Base-by-base conservation (phyloP, 2,888 invertebrate genomes). In the Cryptosula pallasiana region DNA sequence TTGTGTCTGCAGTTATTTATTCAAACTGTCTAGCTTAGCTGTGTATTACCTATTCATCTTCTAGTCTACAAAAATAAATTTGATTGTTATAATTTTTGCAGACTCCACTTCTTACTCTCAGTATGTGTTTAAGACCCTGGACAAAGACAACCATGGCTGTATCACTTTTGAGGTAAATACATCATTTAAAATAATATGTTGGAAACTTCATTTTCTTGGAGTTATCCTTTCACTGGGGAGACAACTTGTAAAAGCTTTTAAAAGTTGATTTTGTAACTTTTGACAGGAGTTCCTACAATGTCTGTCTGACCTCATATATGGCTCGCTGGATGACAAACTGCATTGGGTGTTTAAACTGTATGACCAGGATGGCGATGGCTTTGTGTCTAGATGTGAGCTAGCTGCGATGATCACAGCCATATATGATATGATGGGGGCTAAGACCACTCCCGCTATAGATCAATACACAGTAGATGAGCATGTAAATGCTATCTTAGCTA, bases 311-410 rank as follows among this genome's bases (percentile, higher is more conserved):
- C 87, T 97, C 79, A 94, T 94, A 55, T 89, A 96, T 77, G 97
- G 96, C 35, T 92, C 93, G 25, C 86, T 94, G 77, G 94, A 95
- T 83, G 96, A 97, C 85, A 95, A 97, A 84, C 88, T 97, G 34
- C 90, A 93, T 77, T 97, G 96, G 96, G 94, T 95, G 25, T 97
- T 97, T 86, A 91, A 91, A 72, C 88, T 97, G 75, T 97, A 97
- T 86, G 97, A 97, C 85, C 93, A 96, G 81, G 95, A 97, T 85
- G 85, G 86, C 9, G 96, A 96, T 86, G 96, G 96, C 2, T n/a
- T 35, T 20, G 29, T 70, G 25, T 70, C 70, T 23, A 34, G 70
- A 36, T 20, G 20, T 35, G 70, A 70, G 27, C 36, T 70, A 20
- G 70, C 54, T 23, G 29, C 36, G 3, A 27, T 70, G 36, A 27